Base-by-base conservation (phyloP, 2,113 vertebrate species). In the Macheiramphus alcinus region DNA sequence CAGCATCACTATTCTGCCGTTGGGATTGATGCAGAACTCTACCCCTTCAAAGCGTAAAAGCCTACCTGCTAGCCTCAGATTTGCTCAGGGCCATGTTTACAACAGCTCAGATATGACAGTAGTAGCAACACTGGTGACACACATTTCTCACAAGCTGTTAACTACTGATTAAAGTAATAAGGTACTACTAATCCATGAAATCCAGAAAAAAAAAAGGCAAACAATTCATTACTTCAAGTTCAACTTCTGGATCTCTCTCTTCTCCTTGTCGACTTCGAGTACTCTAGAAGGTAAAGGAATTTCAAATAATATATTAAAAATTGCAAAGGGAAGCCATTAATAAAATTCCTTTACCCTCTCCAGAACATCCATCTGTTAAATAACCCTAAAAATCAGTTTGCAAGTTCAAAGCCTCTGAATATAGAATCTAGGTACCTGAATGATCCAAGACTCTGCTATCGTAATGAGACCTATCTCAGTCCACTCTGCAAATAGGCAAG, bases 211-310 rank as follows among this genome's bases (percentile, higher is more conserved):
- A 80, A 48, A 52, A 94, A 95, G 91, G 2, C 15, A 53, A 85
- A 78, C 6, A 83, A 88, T 74, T 75, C 48, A 96, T 98, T 98
- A 99, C 99, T 98, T 99, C 99, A 95, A 99, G 98, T 97, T 99
- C 99, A 93, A 99, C 99, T 97, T 99, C 99, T 1, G 99, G 99
- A 96, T 99, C 98, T 97, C 99, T 98, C 96, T 99, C 99, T 98
- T 99, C 99, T 75, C 99, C 99, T 98, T 99, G 99, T 76, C 99
- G 99, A 98, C 98, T 99, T 92, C 99, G 99, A 72, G 99, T 99
- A 97, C 99, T 99, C 99, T 99, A 97, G 66, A 92, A 97, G 27
- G 68, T n/a, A 90, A 96, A 97, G 48, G 80, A 85, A 95, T 62
- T 40, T 74, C 25, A 93, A 97, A 90, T 80, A 74, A 91, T 66